phyloP scores from a whole-genome alignment of 2,888 invertebrate species.

The Sialis lutaria region DNA sequence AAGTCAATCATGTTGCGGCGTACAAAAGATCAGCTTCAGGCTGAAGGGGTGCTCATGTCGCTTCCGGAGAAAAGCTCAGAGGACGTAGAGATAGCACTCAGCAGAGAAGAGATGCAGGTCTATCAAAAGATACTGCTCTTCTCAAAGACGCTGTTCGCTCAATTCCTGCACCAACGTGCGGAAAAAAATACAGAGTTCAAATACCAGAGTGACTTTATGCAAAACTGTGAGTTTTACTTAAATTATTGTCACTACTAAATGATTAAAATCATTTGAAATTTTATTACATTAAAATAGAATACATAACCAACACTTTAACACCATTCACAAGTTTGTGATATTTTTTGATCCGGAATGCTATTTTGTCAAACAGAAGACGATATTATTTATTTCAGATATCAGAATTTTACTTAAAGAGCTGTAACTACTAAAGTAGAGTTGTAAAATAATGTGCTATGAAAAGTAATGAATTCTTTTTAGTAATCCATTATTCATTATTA shows the following conservation, averaged over 20 bases:
- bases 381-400: too few relatives aligned
- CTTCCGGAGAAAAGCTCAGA: slow-evolving; percentile 44
- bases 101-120: slow-evolving; percentile 51
- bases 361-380: too few relatives aligned
- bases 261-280: neutral
- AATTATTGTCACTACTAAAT: neutral
- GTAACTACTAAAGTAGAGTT: too few relatives aligned
- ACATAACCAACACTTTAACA: too few relatives aligned
- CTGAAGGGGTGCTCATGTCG: slow-evolving; percentile 37
- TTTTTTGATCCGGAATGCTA: too few relatives aligned
- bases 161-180: slow-evolving; percentile 57
- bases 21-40: slow-evolving; percentile 65
- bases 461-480: too few relatives aligned
- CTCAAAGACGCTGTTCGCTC: slow-evolving; percentile 57
- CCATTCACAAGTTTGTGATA: too few relatives aligned
- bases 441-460: too few relatives aligned
- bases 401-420: too few relatives aligned
- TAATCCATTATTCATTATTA: too few relatives aligned
- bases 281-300: too few relatives aligned
- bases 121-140: slow-evolving; percentile 60
- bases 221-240: neutral
- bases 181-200: slow-evolving; percentile 35
- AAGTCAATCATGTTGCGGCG: slow-evolving; percentile 72
- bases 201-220: neutral
- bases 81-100: slow-evolving; percentile 40